Evolutionary conservation across 2,797 vertebrate species (phyloP), one percentile per base, ranked within the genome.

Genomic region (Saxicola maurus): DNA sequence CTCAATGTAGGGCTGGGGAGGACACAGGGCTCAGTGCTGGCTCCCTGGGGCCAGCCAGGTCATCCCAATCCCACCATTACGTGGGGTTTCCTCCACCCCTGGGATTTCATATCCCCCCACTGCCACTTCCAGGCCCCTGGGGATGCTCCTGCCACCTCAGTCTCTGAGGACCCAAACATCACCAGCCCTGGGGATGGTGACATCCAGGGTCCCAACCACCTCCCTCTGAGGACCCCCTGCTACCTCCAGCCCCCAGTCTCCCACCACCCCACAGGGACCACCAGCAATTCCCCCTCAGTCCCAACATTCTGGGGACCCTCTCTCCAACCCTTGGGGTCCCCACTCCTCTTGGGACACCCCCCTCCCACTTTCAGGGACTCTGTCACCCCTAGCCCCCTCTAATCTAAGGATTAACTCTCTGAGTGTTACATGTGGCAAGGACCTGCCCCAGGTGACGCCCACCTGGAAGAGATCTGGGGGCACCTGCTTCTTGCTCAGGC

Each of bases 401-500:
- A 67, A 77, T 1, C 0, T 25, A 67, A 77, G 33, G 80, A 76
- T 51, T 65, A 77, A 87, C 25, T 10, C 59, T 14, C 43, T 0
- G 8, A 73, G 33, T 45, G 64, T 35, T 52, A 45, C 7, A 64
- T 51, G 62, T 20, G 35, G 24, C 69, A 67, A 71, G 57, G 53
- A 51, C 25, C 25, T 49, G 55, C 42, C 55, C 57, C 0, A 2
- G 31, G 45, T 9, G 35, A 31, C 30, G 91, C 94, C 11, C 75
- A 98, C 97, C 97, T 97, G 97, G 95, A 98, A 98, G 80, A 98
- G 97, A 49, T 97, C 97, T 8, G 97, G 96, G 40, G 97, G 97
- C 75, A 97, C 96, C 79, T 97, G 97, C 77, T 96, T 97, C 96
- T 96, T 97, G 91, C 92, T 95, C 65, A 98, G 93, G 73, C 7